Conservation (phyloP, 2,888 invertebrate species). For the Conops quadrifasciatus region DNA sequence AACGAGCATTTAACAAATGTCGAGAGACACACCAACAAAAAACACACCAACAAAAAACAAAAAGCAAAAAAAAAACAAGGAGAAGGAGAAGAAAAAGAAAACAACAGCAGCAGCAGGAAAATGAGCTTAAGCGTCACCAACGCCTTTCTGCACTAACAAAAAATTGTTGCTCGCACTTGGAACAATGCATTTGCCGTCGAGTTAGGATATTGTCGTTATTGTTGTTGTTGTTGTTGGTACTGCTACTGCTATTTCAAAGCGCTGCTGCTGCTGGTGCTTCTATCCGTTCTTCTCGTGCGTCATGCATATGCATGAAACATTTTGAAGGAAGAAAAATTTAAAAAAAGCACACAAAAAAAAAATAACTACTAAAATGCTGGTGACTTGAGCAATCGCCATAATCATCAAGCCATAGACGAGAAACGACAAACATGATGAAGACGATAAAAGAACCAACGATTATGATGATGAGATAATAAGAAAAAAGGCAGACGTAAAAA, state of each 20-base stretch:
- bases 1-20: constrained; percentile 22
- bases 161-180: no score
- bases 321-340: neutral
- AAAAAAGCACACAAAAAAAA: neutral
- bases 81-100: constrained; percentile 8
- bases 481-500: no score
- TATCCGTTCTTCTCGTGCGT: no score
- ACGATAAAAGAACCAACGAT: neutral
- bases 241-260: neutral
- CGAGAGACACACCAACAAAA: constrained; percentile 27
- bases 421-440: neutral
- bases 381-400: constrained; percentile 1
- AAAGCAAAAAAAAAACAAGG: constrained; percentile 21
- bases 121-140: no score
- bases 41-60: constrained; percentile 26
- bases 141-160: no score
- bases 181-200: neutral
- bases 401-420: neutral
- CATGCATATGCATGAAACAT: constrained; percentile 24
- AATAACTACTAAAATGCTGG: neutral
- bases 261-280: neutral
- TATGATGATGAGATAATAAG: neutral
- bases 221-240: neutral
- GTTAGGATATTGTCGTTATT: neutral
- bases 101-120: constrained; percentile 21